Evolutionary conservation across 2,797 vertebrate genomes (phyloP), one percentile per base, ranked within the genome.

Genomic region (Sebastes hubbsi): DNA sequence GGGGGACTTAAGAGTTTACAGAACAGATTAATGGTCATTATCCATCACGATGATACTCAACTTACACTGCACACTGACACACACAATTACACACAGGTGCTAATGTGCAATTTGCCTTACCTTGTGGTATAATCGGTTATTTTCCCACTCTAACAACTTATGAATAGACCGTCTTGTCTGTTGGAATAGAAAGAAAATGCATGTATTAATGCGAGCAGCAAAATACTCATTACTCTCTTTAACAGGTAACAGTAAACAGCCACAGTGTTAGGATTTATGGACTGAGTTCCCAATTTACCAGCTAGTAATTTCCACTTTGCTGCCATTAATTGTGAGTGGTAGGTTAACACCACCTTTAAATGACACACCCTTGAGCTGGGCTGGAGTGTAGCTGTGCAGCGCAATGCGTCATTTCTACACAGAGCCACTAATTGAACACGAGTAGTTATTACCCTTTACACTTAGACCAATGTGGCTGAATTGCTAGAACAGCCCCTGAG

Each of bases 71-170:
- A 77, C 64, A 75, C 56, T 67, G 68, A 82, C 89, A 84, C 62
- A 64, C 56, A 87, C 78, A 76, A 80, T 85, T 78, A 88, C 78
- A 89, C 83, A 83, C 76, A 75, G 69, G 67, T 77, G 83, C 66
- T 52, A 60, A 88, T 36, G 20, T 75, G 46, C 36, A 78, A 46
- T 78, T 27, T 56, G 77, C 65, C 96, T 97, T 96, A 99, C 99
- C 98, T 99, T 99, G 92, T 99, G 98, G 95, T 99, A 99, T 89
- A 99, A 94, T 94, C 98, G 93, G 95, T 99, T 99, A 95, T 99
- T 99, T 95, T 99, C 99, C 99, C 98, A 99, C 94, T 99, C 98
- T 96, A 99, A 88, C 88, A 99, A 94, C 94, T 99, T 99, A 94
- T 99, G 97, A 94, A 99, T 98, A 59, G 99, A 99, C 92, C 98